Percentiles rank a stretch among this genome's conserved stretches.
Conservation (phyloP, 2,888 invertebrate species). For the Amblyjoppa proteus region DNA sequence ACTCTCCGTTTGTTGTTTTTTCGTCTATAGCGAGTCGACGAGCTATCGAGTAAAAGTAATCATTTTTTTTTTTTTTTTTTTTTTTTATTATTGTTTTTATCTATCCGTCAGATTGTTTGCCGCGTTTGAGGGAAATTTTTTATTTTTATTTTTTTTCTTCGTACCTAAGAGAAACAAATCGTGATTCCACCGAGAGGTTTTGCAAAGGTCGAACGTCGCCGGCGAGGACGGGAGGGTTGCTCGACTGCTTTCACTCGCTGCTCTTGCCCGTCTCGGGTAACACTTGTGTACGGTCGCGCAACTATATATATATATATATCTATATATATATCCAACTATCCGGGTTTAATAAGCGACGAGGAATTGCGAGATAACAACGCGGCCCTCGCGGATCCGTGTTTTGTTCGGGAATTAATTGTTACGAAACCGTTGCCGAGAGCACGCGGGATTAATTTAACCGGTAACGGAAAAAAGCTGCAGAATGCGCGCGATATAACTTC, state of each 20-base stretch:
- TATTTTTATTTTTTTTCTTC: neutral
- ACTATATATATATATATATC: neutral
- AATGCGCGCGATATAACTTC: too few relatives aligned
- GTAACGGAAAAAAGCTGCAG: too few relatives aligned
- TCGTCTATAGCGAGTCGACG: neutral
- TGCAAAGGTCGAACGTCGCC: slow-evolving; percentile 59
- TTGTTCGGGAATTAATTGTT: neutral
- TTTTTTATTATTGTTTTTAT: too few relatives aligned
- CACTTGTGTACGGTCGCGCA: slow-evolving; percentile 30
- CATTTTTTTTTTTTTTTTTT: neutral
- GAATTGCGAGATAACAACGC: slow-evolving; percentile 30
- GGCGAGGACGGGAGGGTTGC: slow-evolving; percentile 51
- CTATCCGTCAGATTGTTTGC: too few relatives aligned
- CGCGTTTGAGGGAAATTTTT: neutral
- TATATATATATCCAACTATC: neutral
- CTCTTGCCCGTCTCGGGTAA: slow-evolving; percentile 47
- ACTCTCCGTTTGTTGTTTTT: slow-evolving; percentile 58
- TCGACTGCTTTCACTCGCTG: slow-evolving; percentile 61
- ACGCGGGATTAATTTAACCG: too few relatives aligned
- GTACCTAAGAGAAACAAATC: slow-evolving; percentile 22
- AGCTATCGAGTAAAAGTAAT: slow-evolving; percentile 6
- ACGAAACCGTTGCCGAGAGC: neutral
- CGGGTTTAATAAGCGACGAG: slow-evolving; percentile 33
- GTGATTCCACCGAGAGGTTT: slow-evolving; percentile 25
- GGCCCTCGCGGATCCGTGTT: slow-evolving; percentile 2